Evolutionary conservation across 2,113 vertebrate species (phyloP), one percentile per base, ranked within the genome.

Genomic region (Triplophysa tibetana): DNA sequence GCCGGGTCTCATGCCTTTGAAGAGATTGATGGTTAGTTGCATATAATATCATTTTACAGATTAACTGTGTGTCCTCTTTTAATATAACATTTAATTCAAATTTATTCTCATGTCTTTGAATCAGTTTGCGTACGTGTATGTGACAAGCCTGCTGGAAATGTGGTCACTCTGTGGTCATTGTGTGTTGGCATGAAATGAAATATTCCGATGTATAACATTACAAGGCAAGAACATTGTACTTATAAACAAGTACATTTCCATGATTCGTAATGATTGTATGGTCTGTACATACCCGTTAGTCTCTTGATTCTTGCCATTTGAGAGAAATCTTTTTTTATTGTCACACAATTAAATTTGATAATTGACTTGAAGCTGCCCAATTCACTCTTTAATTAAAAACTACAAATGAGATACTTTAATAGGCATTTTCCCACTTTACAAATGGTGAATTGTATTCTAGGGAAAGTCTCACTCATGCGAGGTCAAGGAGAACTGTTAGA

Each of bases 1-100:
- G 43, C 45, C 45, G 63, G 64, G 76, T 54, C 70, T 70, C 48
- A 38, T 60, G 2, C 21, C 50, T 67, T 60, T n/a, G 65, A 58
- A 73, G 45, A 62, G 10, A 29, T 62, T 45, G 52, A 58, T 33
- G 52, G 12, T 52, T 80, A 66, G 43, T 78, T 75, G 48, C 62
- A 70, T 65, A 81, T 12, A 66, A 69, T 85, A 82, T 76, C 23
- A 52, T 87, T 85, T 82, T 85, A 82, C 79, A 76, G 41, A 68
- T 60, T 38, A 78, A 79, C 61, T 75, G 60, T 78, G 72, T 75
- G 72, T 80, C 54, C 73, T 58, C 54, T 85, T 82, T 75, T 81
- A 80, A 72, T 63, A 75, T 69, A 80, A 78, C 70, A 8, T 62
- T 54, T 77, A 24, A 78, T 75, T 78, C 81, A 70, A 70, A 77